Conservation (phyloP, 1,140 invertebrate species). For the Ericerus pela region DNA sequence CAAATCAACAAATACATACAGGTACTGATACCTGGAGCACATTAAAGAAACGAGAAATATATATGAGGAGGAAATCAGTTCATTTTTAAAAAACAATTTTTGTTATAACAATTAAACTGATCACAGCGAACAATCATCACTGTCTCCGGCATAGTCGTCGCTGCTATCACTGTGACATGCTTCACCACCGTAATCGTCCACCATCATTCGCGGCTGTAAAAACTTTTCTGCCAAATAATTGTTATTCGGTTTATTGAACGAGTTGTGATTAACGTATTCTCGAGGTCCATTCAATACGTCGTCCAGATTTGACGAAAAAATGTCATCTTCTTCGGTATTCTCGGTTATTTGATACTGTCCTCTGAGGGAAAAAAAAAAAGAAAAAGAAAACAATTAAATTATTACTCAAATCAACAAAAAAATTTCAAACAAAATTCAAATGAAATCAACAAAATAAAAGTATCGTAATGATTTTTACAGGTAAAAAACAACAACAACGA, state of each 20-base stretch:
- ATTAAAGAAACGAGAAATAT: too few relatives aligned
- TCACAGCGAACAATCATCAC: constrained; percentile 19
- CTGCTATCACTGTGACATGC: neutral
- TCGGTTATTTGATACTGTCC: neutral
- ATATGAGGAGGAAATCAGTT: neutral
- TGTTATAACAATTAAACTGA: too few relatives aligned
- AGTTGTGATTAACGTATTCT: constrained; percentile 17
- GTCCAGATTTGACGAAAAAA: constrained; percentile 44
- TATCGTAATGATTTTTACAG: too few relatives aligned
- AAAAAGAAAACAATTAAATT: neutral
- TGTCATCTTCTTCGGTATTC: constrained; percentile 37
- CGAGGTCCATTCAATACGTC: constrained; percentile 32
- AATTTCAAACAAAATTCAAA: too few relatives aligned
- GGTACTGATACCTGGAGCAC: too few relatives aligned
- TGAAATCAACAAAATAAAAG: too few relatives aligned
- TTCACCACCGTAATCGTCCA: constrained; percentile 6
- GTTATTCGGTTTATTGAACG: constrained; percentile 14
- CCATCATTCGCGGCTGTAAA: constrained; percentile 13
- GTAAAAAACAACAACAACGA: too few relatives aligned
- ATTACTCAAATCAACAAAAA: too few relatives aligned
- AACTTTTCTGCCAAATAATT: constrained; percentile 15
- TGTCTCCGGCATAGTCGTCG: constrained; percentile 20
- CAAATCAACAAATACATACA: too few relatives aligned
- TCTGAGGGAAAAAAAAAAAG: neutral
- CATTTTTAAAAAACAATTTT: constrained; percentile 1